Evolutionary conservation across 2,888 invertebrate species (phyloP).

Genomic region (Apamea epomidion): DNA sequence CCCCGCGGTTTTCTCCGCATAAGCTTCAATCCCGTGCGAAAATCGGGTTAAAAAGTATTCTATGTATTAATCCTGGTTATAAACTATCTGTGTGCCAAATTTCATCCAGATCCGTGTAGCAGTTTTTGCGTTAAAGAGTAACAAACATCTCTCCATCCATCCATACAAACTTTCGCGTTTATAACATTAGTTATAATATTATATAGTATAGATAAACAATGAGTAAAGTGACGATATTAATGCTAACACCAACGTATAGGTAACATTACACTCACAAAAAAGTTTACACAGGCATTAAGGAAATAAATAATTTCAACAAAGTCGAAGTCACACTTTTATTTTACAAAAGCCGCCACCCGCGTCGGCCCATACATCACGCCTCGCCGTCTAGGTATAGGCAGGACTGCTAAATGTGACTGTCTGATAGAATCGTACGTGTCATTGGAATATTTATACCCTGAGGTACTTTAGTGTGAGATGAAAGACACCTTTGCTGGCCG

Average conservation of each 20-base stretch:
- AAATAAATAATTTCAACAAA: constrained; percentile 70
- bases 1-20: no score
- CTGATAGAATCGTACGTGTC: constrained; percentile 60
- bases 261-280: constrained; percentile 61
- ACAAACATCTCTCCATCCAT: no score
- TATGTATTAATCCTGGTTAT: no score
- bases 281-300: constrained; percentile 51
- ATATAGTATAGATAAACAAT: constrained; percentile 14
- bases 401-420: constrained; percentile 54
- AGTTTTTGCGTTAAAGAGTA: no score
- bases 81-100: no score
- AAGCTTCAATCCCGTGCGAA: no score
- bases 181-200: neutral
- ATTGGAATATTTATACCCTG: constrained; percentile 53
- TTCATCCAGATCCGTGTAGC: no score
- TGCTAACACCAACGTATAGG: constrained; percentile 50
- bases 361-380: constrained; percentile 65
- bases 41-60: no score
- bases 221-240: constrained; percentile 37
- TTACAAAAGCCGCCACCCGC: constrained; percentile 67
- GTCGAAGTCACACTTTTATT: constrained; percentile 65
- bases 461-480: constrained; percentile 15
- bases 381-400: constrained; percentile 48
- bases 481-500: constrained; percentile 10
- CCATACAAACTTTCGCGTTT: no score